Base-by-base conservation (phyloP, 1,140 invertebrate genomes). In the Pogonomyrmex californicus region DNA sequence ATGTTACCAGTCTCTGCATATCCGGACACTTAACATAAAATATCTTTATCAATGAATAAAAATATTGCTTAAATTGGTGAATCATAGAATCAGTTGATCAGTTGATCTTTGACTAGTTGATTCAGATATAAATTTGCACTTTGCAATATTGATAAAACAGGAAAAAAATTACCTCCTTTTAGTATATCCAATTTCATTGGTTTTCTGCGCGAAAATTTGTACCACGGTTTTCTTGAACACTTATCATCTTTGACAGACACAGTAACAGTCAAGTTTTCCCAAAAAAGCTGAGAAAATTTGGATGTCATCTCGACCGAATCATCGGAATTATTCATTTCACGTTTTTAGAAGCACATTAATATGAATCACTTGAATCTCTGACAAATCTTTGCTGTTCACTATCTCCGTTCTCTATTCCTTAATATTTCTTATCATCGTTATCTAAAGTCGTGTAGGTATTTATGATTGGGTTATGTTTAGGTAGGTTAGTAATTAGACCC, bases 1-100 rank as follows among this genome's bases (percentile, higher is more conserved):
- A 91, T 81, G 12, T 91, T 86, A 14, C 90, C 83, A n/a, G 85
- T 58, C 12, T 86, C 86, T 66, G 87, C 90, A 38, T 77, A 87
- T 14, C 91, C 91, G 38, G 88, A 90, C 9, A 79, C 88, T 89
- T 68, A 47, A 47, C 9, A 47, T n/a, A 51, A 6, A 87, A 86
- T n/a, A 33, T 49, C 14, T 2, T 41, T 51, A 44, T 9, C 51
- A 17, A 79, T 38, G 36, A 38, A 58, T 23, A n/a, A 17, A 51
- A 70, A 38, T 23, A 0, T 12, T 65, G 60, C n/a, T 14, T 3
- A 23, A 9, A 36, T 65, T n/a, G 12, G 4, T 60, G 33, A 62
- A 62, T 63, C 14, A 30, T 30, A 30, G 2, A 23, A 60, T 41
- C 0, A 44, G 23, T 44, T 47, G 1, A 60, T n/a, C 9, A 1